phyloP scores from a whole-genome alignment of 2,888 invertebrate genomes.

The Ormyrus nitidulus region DNA sequence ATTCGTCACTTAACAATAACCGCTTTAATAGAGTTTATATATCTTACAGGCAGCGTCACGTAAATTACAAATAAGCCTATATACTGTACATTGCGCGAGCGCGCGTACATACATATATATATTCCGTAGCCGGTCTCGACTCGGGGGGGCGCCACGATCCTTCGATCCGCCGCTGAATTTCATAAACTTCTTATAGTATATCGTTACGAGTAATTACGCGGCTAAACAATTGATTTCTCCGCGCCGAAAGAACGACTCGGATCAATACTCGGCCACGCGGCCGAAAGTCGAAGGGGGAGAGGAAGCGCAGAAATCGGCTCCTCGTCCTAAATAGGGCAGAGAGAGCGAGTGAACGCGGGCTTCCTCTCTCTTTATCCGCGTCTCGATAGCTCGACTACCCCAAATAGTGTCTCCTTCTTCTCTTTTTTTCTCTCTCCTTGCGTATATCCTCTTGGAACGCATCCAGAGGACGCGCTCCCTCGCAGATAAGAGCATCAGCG shows the following conservation, averaged over 20 bases:
- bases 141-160: slow-evolving; percentile 34
- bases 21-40: slow-evolving; percentile 30
- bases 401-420: slow-evolving; percentile 32
- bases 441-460: slow-evolving; percentile 16
- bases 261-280: slow-evolving; percentile 23
- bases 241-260: neutral
- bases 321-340: slow-evolving; percentile 35
- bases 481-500: slow-evolving; percentile 19
- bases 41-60: slow-evolving; percentile 4
- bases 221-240: slow-evolving; percentile 4
- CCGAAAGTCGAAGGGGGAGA: neutral
- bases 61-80: neutral
- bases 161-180: slow-evolving; percentile 17
- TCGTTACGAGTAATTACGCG: neutral
- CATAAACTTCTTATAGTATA: neutral
- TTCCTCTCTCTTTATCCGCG: neutral
- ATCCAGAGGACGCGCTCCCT: slow-evolving; percentile 13
- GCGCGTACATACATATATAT: neutral
- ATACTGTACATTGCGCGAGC: slow-evolving; percentile 16
- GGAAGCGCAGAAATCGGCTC: slow-evolving; percentile 14
- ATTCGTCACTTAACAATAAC: slow-evolving; percentile 8
- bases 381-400: slow-evolving; percentile 26
- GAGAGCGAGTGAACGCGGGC: neutral
- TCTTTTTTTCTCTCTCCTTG: neutral
- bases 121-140: neutral